A percentile compares a stretch with the other conserved stretches of the same genome.
These are phyloP conservation scores for Lasioglossum albipes DNA, from an alignment of 1,140 invertebrate genomes.

Conservation along the genomic window DNA sequence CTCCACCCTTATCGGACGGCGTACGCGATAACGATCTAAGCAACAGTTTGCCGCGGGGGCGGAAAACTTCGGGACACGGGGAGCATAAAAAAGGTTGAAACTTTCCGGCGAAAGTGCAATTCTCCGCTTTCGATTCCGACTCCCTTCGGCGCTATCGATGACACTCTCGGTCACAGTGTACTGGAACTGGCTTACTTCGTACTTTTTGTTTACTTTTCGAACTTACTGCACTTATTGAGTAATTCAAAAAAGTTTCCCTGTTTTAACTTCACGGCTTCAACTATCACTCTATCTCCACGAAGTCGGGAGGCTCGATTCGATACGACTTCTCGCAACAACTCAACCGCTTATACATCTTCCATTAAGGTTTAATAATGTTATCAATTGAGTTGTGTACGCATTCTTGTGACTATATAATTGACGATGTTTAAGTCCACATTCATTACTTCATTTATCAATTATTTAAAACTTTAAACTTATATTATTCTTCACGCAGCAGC, in stretches of 20 bases:
- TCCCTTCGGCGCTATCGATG: not conserved
- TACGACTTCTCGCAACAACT: too few species aligned
- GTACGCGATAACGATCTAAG: slow-evolving; percentile 70
- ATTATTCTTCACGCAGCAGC: too few species aligned
- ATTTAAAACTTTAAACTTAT: too few species aligned
- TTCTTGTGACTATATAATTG: too few species aligned
- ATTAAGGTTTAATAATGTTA: too few species aligned
- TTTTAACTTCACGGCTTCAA: too few species aligned
- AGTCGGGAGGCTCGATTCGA: not conserved
- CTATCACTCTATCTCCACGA: too few species aligned
- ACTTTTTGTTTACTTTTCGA: not conserved
- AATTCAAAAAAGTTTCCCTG: not conserved
- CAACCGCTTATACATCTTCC: too few species aligned
- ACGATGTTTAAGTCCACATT: too few species aligned
- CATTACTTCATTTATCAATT: too few species aligned
- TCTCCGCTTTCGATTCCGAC: slow-evolving; percentile 50
- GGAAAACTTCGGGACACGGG: slow-evolving; percentile 59
- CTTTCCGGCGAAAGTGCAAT: slow-evolving; percentile 61
- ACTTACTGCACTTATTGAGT: not conserved
- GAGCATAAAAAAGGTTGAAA: slow-evolving; percentile 62
- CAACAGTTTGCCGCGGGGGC: slow-evolving; percentile 69
- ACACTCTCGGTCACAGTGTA: slow-evolving; percentile 4
- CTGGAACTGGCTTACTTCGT: slow-evolving; percentile 7
- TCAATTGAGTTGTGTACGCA: too few species aligned
- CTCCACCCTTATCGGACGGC: slow-evolving; percentile 53